Evolutionary conservation across 2,888 invertebrate species (phyloP).

Genomic region (Diarsia dahlii): DNA sequence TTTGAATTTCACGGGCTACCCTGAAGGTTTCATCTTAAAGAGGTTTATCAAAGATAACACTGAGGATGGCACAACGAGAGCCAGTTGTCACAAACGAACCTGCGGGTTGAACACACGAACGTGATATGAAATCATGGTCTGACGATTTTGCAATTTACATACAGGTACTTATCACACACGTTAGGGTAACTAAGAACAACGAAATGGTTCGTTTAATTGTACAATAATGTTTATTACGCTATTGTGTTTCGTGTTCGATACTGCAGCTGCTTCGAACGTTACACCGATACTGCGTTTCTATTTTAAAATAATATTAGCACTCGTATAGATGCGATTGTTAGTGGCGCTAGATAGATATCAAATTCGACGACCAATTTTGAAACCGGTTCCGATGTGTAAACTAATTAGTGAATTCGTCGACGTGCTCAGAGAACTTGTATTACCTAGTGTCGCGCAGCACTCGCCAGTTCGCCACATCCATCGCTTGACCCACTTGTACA

Average conservation of each 20-base stretch:
- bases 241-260: constrained; percentile 42
- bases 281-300: constrained; percentile 7
- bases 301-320: constrained; percentile 45
- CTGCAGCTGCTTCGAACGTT: constrained; percentile 20
- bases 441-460: constrained; percentile 27
- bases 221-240: constrained; percentile 52
- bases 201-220: constrained; percentile 42
- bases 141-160: constrained; percentile 43
- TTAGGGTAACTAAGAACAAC: constrained; percentile 33
- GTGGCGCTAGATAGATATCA: constrained; percentile 8
- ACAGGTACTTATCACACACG: constrained; percentile 35
- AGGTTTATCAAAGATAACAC: constrained; percentile 18
- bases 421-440: constrained; percentile 33
- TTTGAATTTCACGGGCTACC: too few species aligned
- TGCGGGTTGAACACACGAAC: constrained; percentile 32
- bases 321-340: constrained; percentile 13
- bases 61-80: not conserved
- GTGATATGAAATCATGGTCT: constrained; percentile 39
- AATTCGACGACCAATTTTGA: constrained; percentile 6
- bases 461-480: constrained; percentile 39
- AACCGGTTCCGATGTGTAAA: constrained; percentile 45
- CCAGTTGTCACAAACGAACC: constrained; percentile 10
- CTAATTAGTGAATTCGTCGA: constrained; percentile 43
- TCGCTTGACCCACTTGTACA: constrained; percentile 60
- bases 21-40: not conserved